A percentile compares a stretch with the other conserved stretches of the same genome.
Evolutionary conservation across 2,797 vertebrate species (phyloP).

Genomic region (Sebastes jordani): DNA sequence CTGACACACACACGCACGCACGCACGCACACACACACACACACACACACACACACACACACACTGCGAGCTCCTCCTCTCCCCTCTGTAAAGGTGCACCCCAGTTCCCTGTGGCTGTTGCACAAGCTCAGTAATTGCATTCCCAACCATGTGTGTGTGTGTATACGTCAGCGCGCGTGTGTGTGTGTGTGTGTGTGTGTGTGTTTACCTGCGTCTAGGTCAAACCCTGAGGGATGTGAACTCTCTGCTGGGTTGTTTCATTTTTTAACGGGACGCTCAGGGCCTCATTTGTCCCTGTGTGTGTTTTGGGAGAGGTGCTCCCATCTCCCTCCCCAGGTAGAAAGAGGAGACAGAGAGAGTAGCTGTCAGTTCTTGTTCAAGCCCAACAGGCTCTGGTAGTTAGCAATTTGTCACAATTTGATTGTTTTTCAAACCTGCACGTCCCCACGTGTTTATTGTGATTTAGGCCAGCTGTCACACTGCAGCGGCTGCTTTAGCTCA

Average conservation of each 20-base stretch:
- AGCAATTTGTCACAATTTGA: conserved; percentile 12
- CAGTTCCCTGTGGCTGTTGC: conserved; percentile 41
- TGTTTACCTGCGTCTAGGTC: conserved; percentile 48
- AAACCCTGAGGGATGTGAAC: conserved; percentile 57
- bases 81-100: conserved; percentile 39
- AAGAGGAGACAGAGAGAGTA: background rate
- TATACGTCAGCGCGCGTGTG: background rate
- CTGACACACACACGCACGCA: conserved; percentile 28
- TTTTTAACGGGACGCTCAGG: conserved; percentile 66
- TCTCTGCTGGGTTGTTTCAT: conserved; percentile 57
- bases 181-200: conserved; percentile 10
- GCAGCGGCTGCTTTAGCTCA: conserved; percentile 18
- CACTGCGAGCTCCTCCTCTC: conserved; percentile 1
- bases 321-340: conserved; percentile 1
- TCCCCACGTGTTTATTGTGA: conserved; percentile 9
- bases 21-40: conserved; percentile 22
- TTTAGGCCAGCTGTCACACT: conserved; percentile 21
- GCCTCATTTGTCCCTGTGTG: conserved; percentile 71
- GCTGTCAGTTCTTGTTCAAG: conserved; percentile 7
- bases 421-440: conserved; percentile 13
- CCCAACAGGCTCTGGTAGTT: background rate
- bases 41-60: conserved; percentile 6
- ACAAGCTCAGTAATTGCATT: conserved; percentile 54
- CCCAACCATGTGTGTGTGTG: conserved; percentile 5
- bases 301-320: conserved; percentile 45